Base-by-base conservation (phyloP, 2,888 invertebrate species). In the Noctua janthina region DNA sequence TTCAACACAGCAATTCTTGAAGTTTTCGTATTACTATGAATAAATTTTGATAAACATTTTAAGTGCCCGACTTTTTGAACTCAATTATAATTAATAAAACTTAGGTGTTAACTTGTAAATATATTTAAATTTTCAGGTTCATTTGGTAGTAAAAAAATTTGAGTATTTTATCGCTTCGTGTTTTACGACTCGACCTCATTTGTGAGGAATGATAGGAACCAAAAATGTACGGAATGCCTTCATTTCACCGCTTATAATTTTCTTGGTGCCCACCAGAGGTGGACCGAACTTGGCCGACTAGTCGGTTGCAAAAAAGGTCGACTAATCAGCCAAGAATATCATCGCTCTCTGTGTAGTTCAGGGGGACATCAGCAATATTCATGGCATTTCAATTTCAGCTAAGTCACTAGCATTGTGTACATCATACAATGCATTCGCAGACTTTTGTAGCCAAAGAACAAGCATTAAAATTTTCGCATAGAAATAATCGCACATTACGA, bases 11-110 rank as follows among this genome's bases (percentile, higher is more conserved):
- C 59, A 85, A 71, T 85, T 68, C 39, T 49, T 49, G 17, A 85
- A 83, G 71, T 85, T 85, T 79, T 66, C 82, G 2, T 51, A 15
- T 69, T 59, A 62, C 73, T 73, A 73, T 51, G 82, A 85, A 81
- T 81, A 85, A 85, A 80, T 83, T 83, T 74, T 81, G 20, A 56
- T 81, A 71, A 85, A 64, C 11, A 71, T 80, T 62, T 54, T 62
- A 66, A 46, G 73, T 83, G 46, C 39, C 54, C 72, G 66, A 74
- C 81, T 83, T 85, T 70, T 67, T 29, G 59, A 71, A 85, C 74
- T 81, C 49, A 73, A 85, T 85, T 81, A 72, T 64, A 72, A 83
- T 85, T 74, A 85, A 74, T 62, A 74, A 49, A 71, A 67, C 54
- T 85, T 85, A 67, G 70, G 17, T 68, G 81, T 71, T 46, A 35